These are phyloP conservation scores for Paedocypris sp. DNA, from an alignment of 2,113 vertebrate species.

Conservation along the genomic window DNA sequence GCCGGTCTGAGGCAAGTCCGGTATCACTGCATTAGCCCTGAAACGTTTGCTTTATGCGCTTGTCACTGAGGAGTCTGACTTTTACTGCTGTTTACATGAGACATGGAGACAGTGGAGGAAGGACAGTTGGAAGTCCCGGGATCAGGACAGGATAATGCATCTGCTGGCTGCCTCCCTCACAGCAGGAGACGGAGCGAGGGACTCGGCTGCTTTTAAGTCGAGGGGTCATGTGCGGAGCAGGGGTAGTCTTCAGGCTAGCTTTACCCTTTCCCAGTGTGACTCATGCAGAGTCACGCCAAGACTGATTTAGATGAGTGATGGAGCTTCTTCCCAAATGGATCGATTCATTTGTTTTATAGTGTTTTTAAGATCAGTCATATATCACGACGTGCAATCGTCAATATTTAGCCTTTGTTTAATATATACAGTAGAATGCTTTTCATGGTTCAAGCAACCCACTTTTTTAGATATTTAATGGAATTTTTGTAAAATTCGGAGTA, in stretches of 20 bases:
- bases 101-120: slow-evolving; percentile 36
- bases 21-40: slow-evolving; percentile 42
- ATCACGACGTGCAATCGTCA: no score
- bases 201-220: background rate
- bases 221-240: slow-evolving; percentile 3
- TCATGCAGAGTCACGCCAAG: background rate
- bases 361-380: no score
- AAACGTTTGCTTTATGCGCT: slow-evolving; percentile 53
- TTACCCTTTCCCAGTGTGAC: background rate
- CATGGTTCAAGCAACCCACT: no score
- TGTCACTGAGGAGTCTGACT: slow-evolving; percentile 44
- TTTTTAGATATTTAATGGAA: no score
- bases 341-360: no score
- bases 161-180: slow-evolving; percentile 44
- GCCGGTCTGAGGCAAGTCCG: slow-evolving; percentile 45
- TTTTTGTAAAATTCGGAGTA: no score
- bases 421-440: no score
- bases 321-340: background rate
- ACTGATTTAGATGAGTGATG: background rate
- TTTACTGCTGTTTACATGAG: slow-evolving; percentile 65
- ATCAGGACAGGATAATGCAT: slow-evolving; percentile 50
- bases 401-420: no score
- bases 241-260: background rate
- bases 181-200: background rate
- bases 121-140: slow-evolving; percentile 1